Evolutionary conservation across 2,797 vertebrate species (phyloP).

Genomic region (Pachyuromys duprasi): DNA sequence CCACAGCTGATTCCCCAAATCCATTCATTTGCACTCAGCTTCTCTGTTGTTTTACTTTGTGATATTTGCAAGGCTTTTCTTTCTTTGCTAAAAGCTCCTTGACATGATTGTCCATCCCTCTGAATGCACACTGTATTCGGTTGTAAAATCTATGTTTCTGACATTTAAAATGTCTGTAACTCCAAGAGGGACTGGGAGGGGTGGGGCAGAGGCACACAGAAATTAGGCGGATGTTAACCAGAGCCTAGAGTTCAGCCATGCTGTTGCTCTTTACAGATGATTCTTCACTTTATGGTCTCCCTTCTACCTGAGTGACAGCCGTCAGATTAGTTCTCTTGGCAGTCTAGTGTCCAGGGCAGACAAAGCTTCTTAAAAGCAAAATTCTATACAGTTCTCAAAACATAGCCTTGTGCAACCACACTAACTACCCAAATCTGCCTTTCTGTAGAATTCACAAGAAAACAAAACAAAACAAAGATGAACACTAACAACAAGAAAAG

Average conservation of each 20-base stretch:
- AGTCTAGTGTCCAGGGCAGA: too few species aligned
- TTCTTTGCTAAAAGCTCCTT: conserved; percentile 7
- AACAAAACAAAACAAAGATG: neutral
- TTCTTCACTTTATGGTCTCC: rapidly evolving
- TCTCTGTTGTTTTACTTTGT: conserved; percentile 24
- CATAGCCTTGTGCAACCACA: rapidly evolving
- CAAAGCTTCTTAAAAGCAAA: neutral
- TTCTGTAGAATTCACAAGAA: neutral
- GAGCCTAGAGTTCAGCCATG: neutral
- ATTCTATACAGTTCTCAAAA: neutral
- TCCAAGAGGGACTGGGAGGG: neutral
- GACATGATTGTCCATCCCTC: neutral
- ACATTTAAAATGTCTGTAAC: neutral
- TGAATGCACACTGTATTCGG: neutral
- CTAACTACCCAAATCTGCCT: neutral
- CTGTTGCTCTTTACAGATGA: too few species aligned
- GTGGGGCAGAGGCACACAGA: rapidly evolving
- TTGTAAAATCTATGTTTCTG: neutral
- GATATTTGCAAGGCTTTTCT: conserved; percentile 12
- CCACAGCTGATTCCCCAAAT: conserved; percentile 50
- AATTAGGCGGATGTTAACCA: neutral
- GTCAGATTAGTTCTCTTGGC: too few species aligned
- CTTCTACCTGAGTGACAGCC: rapidly evolving
- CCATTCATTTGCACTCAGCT: neutral
- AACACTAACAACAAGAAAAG: neutral